Evolutionary conservation across 2,888 invertebrate species (phyloP), one percentile per base, ranked within the genome.

Genomic region (Cremastobaeus sp.): DNA sequence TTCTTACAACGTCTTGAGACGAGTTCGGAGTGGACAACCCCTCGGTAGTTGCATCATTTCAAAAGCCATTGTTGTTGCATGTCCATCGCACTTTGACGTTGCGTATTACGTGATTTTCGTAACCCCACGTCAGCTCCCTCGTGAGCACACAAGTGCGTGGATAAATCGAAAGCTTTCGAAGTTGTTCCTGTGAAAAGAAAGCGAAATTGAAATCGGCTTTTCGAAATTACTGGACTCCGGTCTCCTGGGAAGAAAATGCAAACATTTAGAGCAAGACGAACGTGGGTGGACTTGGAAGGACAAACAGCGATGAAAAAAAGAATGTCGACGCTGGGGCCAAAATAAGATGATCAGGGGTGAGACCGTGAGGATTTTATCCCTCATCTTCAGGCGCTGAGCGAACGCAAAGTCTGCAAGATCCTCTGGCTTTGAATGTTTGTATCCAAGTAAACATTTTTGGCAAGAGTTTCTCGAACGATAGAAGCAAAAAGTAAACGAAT

Each of bases 161-260:
- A 64, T 68, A 71, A 75, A 75, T 75, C 74, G 73, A 74, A 73
- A 71, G 76, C 79, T 80, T 81, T 82, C 78, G 77, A 82, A 83
- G 82, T 82, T 81, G 80, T 79, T 79, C 79, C 80, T 73, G 78
- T 79, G 82, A 83, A 84, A 84, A 80, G 81, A 79, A 82, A 82
- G 77, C 81, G 81, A 79, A 84, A 86, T 85, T 85, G 85, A 83
- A 86, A 86, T 84, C 86, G 85, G 85, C 85, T 86, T 85, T 86
- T 81, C 81, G 83, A 85, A 86, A 86, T 86, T 84, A 84, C 84
- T 78, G 81, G 77, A 77, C 79, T 66, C 77, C 74, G 77, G 75
- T 77, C 77, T 71, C 80, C 76, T 78, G 81, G 75, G 81, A 83
- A 78, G 77, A 79, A 81, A 86, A 86, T 86, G 86, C 86, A 86